These are phyloP conservation scores for Turritopsis rubra DNA, from an alignment of 30 jellyfish, hydroid and myxozoan genomes.

Conservation along the genomic window DNA sequence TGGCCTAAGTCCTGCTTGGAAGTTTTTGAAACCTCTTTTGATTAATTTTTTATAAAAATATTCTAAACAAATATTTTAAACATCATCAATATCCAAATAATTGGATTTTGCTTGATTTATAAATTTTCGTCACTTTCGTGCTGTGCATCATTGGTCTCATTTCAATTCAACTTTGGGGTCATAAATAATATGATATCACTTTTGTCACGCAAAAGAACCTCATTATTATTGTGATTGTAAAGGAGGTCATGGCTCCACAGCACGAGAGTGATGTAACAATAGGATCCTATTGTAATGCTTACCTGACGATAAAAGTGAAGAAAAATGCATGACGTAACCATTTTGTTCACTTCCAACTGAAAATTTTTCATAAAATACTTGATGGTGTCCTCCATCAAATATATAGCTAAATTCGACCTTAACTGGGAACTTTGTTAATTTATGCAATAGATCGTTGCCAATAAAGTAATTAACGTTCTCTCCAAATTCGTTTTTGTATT, in stretches of 20 bases:
- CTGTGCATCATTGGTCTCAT: no score
- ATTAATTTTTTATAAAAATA: no score
- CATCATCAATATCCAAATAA: no score
- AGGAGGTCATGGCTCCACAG: no score
- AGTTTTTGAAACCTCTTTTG: not conserved
- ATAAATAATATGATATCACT: no score
- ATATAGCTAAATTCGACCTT: not conserved
- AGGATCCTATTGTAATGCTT: not conserved
- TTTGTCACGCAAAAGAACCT: no score
- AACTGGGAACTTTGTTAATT: not conserved
- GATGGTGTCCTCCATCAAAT: not conserved
- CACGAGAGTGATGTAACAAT: not conserved
- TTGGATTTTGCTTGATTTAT: no score
- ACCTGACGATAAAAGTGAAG: not conserved
- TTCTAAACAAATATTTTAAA: not conserved
- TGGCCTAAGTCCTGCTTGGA: no score
- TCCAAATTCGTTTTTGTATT: not conserved
- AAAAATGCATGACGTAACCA: not conserved
- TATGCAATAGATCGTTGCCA: not conserved
- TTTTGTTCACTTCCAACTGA: not conserved
- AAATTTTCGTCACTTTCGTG: no score
- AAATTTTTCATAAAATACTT: not conserved
- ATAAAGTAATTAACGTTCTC: not conserved
- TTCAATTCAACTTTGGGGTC: no score
- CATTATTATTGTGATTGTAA: no score